Conservation (phyloP, 2,113 vertebrate genomes). For the Carollia perspicillata region DNA sequence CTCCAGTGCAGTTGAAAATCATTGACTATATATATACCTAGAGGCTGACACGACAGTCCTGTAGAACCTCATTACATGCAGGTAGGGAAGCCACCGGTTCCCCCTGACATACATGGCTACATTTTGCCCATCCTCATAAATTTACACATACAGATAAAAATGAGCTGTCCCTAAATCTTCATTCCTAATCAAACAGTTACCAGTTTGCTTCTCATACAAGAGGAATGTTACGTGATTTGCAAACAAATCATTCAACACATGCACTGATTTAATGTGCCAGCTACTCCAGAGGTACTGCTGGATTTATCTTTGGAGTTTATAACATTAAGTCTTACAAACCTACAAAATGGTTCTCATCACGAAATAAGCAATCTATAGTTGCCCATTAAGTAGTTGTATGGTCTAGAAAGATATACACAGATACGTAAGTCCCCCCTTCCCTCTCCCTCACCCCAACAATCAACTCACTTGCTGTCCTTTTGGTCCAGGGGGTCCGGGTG, state of each 20-base stretch:
- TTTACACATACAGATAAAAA: rapidly evolving
- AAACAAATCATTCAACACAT: rapidly evolving
- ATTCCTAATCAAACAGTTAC: rapidly evolving
- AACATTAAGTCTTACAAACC: neutral
- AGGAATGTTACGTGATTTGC: neutral
- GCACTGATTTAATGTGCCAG: too few species aligned
- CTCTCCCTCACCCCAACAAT: rapidly evolving
- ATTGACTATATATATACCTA: rapidly evolving
- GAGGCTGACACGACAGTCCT: neutral
- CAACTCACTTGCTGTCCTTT: slow-evolving; percentile 87
- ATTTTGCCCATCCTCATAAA: rapidly evolving
- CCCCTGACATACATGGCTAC: rapidly evolving
- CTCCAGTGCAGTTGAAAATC: neutral
- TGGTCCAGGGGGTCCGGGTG: slow-evolving; percentile 85
- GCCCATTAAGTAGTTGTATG: rapidly evolving
- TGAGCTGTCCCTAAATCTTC: rapidly evolving
- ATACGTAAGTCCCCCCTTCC: rapidly evolving
- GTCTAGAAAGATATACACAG: rapidly evolving
- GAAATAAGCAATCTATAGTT: neutral
- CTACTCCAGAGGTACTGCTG: neutral
- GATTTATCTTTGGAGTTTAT: neutral
- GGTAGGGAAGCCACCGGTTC: rapidly evolving
- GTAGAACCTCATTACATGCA: rapidly evolving
- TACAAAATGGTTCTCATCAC: rapidly evolving
- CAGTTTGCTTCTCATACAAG: neutral